Conservation (phyloP, 2,797 vertebrate species). For the Cheirogaleus major region DNA sequence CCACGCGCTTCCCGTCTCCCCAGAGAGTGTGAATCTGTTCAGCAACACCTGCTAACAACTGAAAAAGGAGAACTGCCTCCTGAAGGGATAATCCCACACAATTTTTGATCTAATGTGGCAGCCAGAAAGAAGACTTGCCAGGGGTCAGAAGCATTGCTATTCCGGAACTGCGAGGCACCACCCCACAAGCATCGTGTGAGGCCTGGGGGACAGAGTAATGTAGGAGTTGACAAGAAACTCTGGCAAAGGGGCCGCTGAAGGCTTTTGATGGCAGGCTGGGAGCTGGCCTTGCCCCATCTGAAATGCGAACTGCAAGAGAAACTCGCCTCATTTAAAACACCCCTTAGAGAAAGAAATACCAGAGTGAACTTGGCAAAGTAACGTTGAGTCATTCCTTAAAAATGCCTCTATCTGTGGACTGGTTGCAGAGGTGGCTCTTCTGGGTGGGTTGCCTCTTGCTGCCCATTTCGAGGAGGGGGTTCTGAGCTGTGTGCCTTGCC, state of each 20-base stretch:
- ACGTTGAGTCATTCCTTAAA: neutral
- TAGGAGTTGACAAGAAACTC: neutral
- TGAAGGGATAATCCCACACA: constrained; percentile 40
- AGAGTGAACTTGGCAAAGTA: neutral
- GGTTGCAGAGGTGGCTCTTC: neutral
- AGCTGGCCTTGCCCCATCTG: neutral
- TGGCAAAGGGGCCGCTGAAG: neutral
- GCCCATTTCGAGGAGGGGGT: neutral
- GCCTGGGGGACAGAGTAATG: neutral
- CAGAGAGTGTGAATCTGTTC: constrained; percentile 52
- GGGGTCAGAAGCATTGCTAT: neutral
- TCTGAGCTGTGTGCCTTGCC: neutral
- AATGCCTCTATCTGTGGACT: neutral
- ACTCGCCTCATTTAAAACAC: constrained; percentile 33
- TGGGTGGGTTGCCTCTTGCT: neutral
- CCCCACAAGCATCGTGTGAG: accelerated
- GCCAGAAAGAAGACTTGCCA: constrained; percentile 8
- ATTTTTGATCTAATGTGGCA: constrained; percentile 35
- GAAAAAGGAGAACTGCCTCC: constrained; percentile 26
- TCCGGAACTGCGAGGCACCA: neutral
- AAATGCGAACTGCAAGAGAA: constrained; percentile 13
- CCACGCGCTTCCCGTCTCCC: neutral
- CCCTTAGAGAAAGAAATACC: constrained; percentile 22
- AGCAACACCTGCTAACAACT: constrained; percentile 47
- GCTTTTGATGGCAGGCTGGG: neutral